phyloP scores from a whole-genome alignment of 2,888 invertebrate species.

The Allophyes oxyacanthae region DNA sequence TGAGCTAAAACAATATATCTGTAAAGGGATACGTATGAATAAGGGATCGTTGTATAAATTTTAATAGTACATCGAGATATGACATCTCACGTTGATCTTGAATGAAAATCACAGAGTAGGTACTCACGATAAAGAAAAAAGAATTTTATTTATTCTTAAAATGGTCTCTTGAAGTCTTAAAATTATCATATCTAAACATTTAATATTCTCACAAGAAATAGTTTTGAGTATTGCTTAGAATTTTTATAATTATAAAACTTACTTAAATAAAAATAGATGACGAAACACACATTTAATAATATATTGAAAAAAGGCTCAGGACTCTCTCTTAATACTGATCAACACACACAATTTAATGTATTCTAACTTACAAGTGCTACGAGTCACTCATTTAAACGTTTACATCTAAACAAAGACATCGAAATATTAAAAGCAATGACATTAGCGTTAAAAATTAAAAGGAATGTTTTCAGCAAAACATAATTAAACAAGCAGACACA shows the following conservation, averaged over 20 bases:
- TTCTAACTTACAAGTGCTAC: slow-evolving; percentile 33
- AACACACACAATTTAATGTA: slow-evolving; percentile 29
- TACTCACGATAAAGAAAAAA: slow-evolving; percentile 33
- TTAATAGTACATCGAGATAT: slow-evolving; percentile 36
- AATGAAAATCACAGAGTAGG: slow-evolving; percentile 40
- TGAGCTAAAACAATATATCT: slow-evolving; percentile 60
- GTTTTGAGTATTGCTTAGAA: slow-evolving; percentile 79
- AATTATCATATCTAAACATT: slow-evolving; percentile 47
- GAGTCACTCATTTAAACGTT: slow-evolving; percentile 24
- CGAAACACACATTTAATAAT: slow-evolving; percentile 56
- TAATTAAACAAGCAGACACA: slow-evolving; percentile 30
- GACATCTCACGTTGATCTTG: slow-evolving; percentile 29
- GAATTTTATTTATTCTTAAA: slow-evolving; percentile 10
- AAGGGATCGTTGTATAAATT: slow-evolving; percentile 69
- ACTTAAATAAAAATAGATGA: slow-evolving; percentile 56
- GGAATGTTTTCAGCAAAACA: slow-evolving; percentile 48
- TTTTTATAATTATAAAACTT: slow-evolving; percentile 71
- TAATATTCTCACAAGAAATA: slow-evolving; percentile 50
- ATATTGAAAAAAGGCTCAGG: slow-evolving; percentile 66
- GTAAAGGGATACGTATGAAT: slow-evolving; percentile 50
- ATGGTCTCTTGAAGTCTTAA: slow-evolving; percentile 43
- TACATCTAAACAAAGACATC: slow-evolving; percentile 38
- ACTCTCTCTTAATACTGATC: slow-evolving; percentile 64
- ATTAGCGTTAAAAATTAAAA: slow-evolving; percentile 36
- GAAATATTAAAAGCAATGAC: slow-evolving; percentile 30